phyloP scores from a whole-genome alignment of 2,113 vertebrate species.

The Gymnarchus niloticus region DNA sequence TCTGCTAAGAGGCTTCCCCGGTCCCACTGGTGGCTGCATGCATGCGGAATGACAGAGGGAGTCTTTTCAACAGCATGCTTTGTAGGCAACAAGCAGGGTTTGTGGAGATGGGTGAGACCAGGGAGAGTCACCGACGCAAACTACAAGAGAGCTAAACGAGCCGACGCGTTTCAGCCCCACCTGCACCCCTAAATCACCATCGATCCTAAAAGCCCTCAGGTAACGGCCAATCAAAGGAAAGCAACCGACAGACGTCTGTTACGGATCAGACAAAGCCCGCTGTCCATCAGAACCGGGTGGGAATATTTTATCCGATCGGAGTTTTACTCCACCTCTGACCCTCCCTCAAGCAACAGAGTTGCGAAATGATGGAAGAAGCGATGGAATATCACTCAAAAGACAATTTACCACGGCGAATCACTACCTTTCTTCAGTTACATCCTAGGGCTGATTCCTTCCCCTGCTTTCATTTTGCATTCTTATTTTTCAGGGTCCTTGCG shows the following conservation, averaged over 20 bases:
- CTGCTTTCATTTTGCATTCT: background rate
- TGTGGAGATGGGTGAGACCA: background rate
- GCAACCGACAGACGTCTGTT: background rate
- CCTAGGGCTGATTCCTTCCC: background rate
- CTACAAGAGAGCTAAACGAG: background rate
- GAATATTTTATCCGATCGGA: background rate
- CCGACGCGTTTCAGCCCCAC: background rate
- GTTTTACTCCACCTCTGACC: background rate
- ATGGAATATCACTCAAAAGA: background rate
- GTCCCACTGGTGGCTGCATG: background rate
- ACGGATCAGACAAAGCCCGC: too few relatives aligned
- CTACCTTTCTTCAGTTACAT: background rate
- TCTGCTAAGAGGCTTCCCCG: background rate
- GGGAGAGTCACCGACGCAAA: constrained; percentile 51
- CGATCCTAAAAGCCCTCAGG: background rate
- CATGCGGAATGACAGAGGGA: background rate
- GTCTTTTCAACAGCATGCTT: background rate
- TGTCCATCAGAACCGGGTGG: background rate
- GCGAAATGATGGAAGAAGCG: too few relatives aligned
- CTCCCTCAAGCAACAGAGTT: background rate
- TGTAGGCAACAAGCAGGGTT: background rate
- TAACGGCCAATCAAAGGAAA: background rate
- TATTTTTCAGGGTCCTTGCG: background rate
- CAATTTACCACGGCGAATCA: background rate
- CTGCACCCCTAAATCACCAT: background rate